Percentiles rank a stretch among this genome's conserved stretches.
Conservation (phyloP, 2,888 invertebrate genomes). For the Agonopterix alstromeriana region DNA sequence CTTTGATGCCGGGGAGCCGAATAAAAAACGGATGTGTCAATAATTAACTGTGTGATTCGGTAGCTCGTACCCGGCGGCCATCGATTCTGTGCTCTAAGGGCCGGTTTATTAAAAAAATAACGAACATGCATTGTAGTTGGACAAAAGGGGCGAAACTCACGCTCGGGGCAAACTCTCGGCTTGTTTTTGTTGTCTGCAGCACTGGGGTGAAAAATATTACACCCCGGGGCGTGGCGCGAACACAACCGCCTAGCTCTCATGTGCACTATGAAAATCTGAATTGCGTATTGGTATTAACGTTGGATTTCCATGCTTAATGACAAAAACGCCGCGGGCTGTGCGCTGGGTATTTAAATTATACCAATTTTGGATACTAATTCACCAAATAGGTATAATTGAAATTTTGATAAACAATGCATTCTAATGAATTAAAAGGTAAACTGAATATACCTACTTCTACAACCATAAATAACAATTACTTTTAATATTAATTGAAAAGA, state of each 20-base stretch:
- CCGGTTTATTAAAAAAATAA: conserved; percentile 49
- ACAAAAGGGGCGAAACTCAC: conserved; percentile 49
- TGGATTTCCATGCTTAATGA: conserved; percentile 24
- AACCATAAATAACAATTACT: too few species aligned
- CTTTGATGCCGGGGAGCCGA: conserved; percentile 25
- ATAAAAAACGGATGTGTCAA: conserved; percentile 74
- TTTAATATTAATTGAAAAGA: too few species aligned
- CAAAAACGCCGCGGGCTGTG: not conserved
- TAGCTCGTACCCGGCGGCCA: conserved; percentile 41
- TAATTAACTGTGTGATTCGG: conserved; percentile 69
- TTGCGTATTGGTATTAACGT: conserved; percentile 29
- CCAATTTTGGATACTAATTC: too few species aligned
- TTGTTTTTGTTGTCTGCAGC: conserved; percentile 49
- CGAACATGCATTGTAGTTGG: conserved; percentile 50
- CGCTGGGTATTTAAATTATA: not conserved
- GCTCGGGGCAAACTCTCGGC: conserved; percentile 29
- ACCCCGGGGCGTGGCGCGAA: conserved; percentile 61
- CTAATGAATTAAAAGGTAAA: too few species aligned
- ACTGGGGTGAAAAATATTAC: conserved; percentile 72
- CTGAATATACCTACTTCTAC: too few species aligned
- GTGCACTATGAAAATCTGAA: conserved; percentile 21
- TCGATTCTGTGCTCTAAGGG: conserved; percentile 43
- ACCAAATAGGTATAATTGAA: too few species aligned
- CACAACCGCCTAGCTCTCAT: conserved; percentile 25
- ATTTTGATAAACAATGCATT: too few species aligned